Conservation (phyloP, 2,113 vertebrate genomes). For the Corydoras sp. region DNA sequence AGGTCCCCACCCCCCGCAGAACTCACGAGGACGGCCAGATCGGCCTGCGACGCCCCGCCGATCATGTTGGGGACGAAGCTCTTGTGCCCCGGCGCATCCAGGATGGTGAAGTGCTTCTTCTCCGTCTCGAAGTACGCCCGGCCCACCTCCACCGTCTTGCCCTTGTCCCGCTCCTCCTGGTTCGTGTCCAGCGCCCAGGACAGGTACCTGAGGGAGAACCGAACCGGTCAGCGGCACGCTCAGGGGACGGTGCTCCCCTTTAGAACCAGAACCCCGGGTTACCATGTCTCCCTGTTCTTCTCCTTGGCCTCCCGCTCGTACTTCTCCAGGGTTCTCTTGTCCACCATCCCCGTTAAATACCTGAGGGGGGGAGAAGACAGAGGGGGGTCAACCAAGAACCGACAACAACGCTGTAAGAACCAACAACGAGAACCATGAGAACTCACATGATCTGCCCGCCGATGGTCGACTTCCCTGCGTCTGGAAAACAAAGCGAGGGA, state of each 20-base stretch:
- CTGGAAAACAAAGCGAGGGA: conserved; percentile 48
- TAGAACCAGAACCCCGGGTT: conserved; percentile 22
- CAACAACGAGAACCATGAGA: not conserved
- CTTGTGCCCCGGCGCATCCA: conserved; percentile 97
- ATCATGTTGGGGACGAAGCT: conserved; percentile 99
- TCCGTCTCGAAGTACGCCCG: conserved; percentile 97
- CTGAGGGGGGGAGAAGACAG: conserved; percentile 50
- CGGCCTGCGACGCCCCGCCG: conserved; percentile 96
- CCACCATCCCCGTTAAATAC: conserved; percentile 90
- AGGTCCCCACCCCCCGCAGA: not conserved
- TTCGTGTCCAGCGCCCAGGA: conserved; percentile 99
- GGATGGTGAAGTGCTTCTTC: conserved; percentile 97
- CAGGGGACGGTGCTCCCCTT: too few relatives aligned
- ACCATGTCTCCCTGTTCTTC: conserved; percentile 93
- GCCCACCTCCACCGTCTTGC: conserved; percentile 97
- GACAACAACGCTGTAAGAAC: not conserved
- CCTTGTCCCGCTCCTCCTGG: conserved; percentile 97
- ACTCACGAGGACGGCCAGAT: conserved; percentile 94
- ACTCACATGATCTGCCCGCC: conserved; percentile 90
- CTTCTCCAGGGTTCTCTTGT: conserved; percentile 87
- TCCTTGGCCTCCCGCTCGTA: conserved; percentile 91
- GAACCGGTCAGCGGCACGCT: too few relatives aligned
- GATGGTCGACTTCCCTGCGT: conserved; percentile 87
- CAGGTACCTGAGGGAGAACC: conserved; percentile 76
- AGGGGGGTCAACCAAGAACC: not conserved